Evolutionary conservation across 2,797 vertebrate species (phyloP).

Genomic region (Propithecus perrieri): DNA sequence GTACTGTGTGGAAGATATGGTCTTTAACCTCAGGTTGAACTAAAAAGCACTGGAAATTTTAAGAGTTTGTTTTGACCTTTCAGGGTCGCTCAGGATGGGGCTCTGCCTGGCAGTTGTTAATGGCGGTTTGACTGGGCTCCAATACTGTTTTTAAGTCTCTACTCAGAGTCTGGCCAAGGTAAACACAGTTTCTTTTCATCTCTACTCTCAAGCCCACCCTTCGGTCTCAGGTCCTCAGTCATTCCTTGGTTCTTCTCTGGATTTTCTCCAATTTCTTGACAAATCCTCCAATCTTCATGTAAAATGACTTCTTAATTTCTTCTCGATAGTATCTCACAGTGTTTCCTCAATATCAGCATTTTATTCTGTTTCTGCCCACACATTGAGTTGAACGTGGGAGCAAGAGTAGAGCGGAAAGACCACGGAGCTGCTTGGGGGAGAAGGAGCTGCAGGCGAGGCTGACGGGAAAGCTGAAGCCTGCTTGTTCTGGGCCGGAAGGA

Average conservation of each 20-base stretch:
- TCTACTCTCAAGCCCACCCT: constrained; percentile 73
- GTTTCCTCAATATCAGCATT: constrained; percentile 62
- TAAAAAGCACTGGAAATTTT: constrained; percentile 65
- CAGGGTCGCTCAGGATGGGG: constrained; percentile 34
- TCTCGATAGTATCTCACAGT: constrained; percentile 58
- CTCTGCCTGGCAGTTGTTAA: constrained; percentile 72
- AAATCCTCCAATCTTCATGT: constrained; percentile 69
- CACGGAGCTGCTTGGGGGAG: neutral
- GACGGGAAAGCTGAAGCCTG: neutral
- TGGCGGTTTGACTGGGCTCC: constrained; percentile 68
- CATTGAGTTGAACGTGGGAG: constrained; percentile 8
- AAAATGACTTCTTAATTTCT: constrained; percentile 66
- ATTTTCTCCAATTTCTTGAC: constrained; percentile 84
- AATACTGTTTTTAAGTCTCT: constrained; percentile 57
- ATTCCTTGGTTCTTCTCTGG: constrained; percentile 81
- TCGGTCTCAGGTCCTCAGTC: constrained; percentile 81
- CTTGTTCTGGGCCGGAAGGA: neutral
- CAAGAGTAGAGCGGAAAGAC: neutral
- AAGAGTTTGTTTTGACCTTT: constrained; percentile 70
- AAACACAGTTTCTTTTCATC: constrained; percentile 83
- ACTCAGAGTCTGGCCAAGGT: constrained; percentile 80
- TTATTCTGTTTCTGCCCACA: constrained; percentile 63
- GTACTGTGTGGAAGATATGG: constrained; percentile 46
- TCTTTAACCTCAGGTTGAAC: constrained; percentile 76
- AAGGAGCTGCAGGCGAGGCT: too few relatives aligned